These are phyloP conservation scores for Sphyrna mokarran DNA, from an alignment of 2,113 vertebrate species.

Conservation along the genomic window DNA sequence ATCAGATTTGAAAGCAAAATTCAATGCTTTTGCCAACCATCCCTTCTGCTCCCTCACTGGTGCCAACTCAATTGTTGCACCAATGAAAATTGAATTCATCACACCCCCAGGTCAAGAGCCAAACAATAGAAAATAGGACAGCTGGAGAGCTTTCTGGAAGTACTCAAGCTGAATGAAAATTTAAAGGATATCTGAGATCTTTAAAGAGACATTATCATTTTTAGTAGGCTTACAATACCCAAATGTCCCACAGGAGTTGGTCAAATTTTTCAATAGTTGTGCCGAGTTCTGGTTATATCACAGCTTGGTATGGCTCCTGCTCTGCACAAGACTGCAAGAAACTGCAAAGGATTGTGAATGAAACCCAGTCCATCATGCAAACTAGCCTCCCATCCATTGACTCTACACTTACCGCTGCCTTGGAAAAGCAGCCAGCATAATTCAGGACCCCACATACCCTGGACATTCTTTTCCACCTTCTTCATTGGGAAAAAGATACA, in stretches of 20 bases:
- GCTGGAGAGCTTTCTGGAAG: neutral
- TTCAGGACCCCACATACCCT: too few species aligned
- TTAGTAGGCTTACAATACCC: neutral
- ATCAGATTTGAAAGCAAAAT: neutral
- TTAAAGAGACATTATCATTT: neutral
- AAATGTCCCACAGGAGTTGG: neutral
- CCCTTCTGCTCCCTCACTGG: neutral
- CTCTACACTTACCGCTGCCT: too few species aligned
- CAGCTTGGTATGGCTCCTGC: too few species aligned
- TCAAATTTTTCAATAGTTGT: neutral
- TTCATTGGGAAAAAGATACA: too few species aligned
- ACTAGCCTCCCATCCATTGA: too few species aligned
- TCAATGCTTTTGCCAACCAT: neutral
- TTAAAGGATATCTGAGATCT: neutral
- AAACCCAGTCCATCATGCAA: too few species aligned
- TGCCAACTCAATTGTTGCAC: neutral
- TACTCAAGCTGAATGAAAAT: neutral
- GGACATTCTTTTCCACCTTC: too few species aligned
- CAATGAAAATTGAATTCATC: neutral
- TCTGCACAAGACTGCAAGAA: too few species aligned
- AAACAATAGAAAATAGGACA: neutral
- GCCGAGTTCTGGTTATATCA: neutral
- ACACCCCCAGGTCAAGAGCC: neutral
- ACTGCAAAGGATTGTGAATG: too few species aligned
- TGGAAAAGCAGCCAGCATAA: too few species aligned